A percentile compares a stretch with the other conserved stretches of the same genome.
Evolutionary conservation across 2,797 vertebrate genomes (phyloP).

Genomic region (Pangasius sanitwongsei): DNA sequence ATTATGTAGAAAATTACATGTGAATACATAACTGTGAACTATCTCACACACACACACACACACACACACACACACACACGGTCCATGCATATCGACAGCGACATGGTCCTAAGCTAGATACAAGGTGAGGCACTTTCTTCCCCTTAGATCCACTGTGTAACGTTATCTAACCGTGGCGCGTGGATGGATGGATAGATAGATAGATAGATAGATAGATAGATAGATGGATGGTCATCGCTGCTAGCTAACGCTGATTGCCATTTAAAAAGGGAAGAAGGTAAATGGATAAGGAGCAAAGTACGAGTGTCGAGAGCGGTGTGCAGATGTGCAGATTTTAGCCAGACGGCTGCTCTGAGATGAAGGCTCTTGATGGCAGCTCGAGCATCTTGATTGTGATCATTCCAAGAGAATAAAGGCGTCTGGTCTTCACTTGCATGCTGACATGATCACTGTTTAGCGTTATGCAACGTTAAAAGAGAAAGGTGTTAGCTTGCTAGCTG

Average conservation of each 20-base stretch:
- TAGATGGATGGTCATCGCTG: neutral
- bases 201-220: neutral
- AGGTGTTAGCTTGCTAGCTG: constrained; percentile 1
- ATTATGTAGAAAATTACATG: neutral
- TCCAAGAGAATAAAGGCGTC: neutral
- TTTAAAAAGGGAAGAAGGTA: neutral
- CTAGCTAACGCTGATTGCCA: neutral
- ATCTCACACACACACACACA: neutral
- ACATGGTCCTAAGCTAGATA: neutral
- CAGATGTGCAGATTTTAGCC: neutral
- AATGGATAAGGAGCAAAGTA: neutral
- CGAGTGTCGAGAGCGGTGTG: neutral
- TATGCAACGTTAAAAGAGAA: neutral
- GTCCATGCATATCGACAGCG: neutral
- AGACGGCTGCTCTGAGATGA: neutral
- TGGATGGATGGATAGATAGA: neutral
- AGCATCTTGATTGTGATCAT: neutral
- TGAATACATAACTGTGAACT: neutral
- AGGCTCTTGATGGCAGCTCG: neutral
- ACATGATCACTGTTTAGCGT: neutral
- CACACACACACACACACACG: neutral
- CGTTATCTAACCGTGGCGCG: neutral
- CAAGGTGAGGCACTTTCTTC: neutral
- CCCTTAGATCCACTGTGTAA: neutral
- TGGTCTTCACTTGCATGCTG: neutral